Percentiles rank a stretch among this genome's conserved stretches.
These are phyloP conservation scores for Hassar affinis DNA, from an alignment of 2,113 vertebrate genomes.

Conservation along the genomic window DNA sequence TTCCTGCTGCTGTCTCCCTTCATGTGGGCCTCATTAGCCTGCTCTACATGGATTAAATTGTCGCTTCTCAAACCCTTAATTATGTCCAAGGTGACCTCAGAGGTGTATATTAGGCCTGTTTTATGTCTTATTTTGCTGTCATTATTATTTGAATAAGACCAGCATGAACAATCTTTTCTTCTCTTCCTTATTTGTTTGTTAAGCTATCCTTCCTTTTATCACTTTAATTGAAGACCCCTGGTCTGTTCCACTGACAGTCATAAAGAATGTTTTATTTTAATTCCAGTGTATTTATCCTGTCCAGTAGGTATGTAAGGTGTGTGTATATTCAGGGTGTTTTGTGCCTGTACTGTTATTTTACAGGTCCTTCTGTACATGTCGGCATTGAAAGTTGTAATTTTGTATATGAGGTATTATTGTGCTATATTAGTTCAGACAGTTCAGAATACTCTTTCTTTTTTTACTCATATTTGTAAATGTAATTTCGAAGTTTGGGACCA, in stretches of 20 bases:
- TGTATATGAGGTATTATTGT: not conserved
- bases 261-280: constrained; percentile 39
- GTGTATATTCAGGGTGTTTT: constrained; percentile 47
- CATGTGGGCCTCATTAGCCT: constrained; percentile 12
- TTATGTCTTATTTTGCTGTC: not conserved
- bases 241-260: constrained; percentile 55
- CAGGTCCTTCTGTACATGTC: constrained; percentile 50
- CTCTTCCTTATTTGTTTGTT: constrained; percentile 23
- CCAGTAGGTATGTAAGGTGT: not conserved
- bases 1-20: not conserved
- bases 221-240: constrained; percentile 41
- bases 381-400: constrained; percentile 52
- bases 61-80: constrained; percentile 23
- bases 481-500: not conserved
- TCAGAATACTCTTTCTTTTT: not conserved
- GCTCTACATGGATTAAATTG: not conserved
- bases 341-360: constrained; percentile 56
- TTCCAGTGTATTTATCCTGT: constrained; percentile 43
- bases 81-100: constrained; percentile 29
- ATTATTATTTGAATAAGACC: constrained; percentile 22
- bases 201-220: not conserved
- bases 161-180: not conserved
- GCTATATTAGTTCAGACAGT: not conserved
- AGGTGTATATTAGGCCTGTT: not conserved
- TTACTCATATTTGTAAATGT: not conserved